These are phyloP conservation scores for Onchidella celtica DNA, from an alignment of 2,888 invertebrate species.

Conservation along the genomic window DNA sequence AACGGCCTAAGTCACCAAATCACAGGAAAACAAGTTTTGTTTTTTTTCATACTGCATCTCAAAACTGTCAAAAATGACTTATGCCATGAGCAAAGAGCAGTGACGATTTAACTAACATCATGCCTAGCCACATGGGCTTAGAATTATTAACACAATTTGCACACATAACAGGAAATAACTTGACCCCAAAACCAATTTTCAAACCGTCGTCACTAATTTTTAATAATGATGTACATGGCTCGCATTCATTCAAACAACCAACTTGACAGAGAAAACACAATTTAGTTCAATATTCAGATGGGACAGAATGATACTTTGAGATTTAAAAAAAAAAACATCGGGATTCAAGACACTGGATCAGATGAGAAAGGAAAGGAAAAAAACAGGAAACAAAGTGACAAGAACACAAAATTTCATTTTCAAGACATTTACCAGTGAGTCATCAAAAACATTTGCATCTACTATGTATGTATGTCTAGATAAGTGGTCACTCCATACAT, in stretches of 20 bases:
- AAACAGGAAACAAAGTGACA: not conserved
- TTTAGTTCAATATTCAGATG: slow-evolving; percentile 1
- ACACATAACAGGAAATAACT: too few species aligned
- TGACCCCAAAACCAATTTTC: too few species aligned
- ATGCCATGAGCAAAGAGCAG: too few species aligned
- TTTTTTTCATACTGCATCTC: too few species aligned
- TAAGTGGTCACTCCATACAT: too few species aligned
- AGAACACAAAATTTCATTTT: not conserved
- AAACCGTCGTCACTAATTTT: slow-evolving; percentile 23
- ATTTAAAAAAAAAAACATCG: not conserved
- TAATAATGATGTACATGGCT: slow-evolving; percentile 26
- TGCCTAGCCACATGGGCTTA: too few species aligned
- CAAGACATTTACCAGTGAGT: not conserved
- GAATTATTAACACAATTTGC: too few species aligned
- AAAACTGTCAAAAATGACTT: too few species aligned
- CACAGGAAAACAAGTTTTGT: too few species aligned
- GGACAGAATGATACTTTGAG: not conserved
- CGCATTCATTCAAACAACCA: slow-evolving; percentile 26
- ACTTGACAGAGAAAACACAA: slow-evolving; percentile 27
- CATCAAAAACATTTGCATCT: not conserved
- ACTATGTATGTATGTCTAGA: slow-evolving; percentile 4
- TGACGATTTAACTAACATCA: too few species aligned
- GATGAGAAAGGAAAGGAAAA: not conserved
- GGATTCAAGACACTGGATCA: not conserved
- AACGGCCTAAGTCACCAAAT: too few species aligned